Evolutionary conservation across 2,888 invertebrate genomes (phyloP), one percentile per base, ranked within the genome.

Genomic region (Drosophila vallismaia): DNA sequence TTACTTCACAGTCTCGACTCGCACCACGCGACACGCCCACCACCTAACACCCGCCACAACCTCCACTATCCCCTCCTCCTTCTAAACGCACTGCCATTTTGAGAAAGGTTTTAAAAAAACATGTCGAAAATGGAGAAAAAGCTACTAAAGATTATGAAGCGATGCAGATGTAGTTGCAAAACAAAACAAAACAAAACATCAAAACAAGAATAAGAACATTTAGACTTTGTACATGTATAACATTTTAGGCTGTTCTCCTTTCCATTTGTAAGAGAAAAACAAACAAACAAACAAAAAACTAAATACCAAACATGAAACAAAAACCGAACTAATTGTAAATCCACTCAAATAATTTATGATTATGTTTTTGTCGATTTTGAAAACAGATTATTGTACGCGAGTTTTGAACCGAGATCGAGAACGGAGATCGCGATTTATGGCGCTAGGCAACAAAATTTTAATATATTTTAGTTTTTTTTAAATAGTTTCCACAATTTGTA

Each of bases 171-270:
- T 33, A 33, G 33, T 33, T 40, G 14, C 4, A 38, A 38, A 40
- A 14, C 52, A 45, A 26, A 52, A 28, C 28, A 51, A 48, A 29
- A 45, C 24, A n/a, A 46, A 63, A 48, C 31, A 42, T 36, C 76
- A 79, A 66, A 58, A 66, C 60, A 58, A 78, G 58, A 24, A 58
- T 48, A n/a, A 38, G 49, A 79, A 64, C 40, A 86, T 75, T 86
- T 78, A 84, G 81, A 82, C 87, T 84, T 84, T 82, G 78, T 86
- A 86, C 71, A 81, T 81, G 81, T 81, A 78, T 72, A 84, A 81
- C 81, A 81, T 81, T 69, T 86, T 81, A 86, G 81, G 87, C 81
- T 81, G 85, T 81, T 81, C 79, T 75, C 69, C 79, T 83, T 77
- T 86, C 71, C 75, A 66, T 64, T 58, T 70, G 59, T 74, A 80